These are phyloP conservation scores for Gasterosteus nipponicus DNA, from an alignment of 2,113 vertebrate genomes.

Conservation along the genomic window DNA sequence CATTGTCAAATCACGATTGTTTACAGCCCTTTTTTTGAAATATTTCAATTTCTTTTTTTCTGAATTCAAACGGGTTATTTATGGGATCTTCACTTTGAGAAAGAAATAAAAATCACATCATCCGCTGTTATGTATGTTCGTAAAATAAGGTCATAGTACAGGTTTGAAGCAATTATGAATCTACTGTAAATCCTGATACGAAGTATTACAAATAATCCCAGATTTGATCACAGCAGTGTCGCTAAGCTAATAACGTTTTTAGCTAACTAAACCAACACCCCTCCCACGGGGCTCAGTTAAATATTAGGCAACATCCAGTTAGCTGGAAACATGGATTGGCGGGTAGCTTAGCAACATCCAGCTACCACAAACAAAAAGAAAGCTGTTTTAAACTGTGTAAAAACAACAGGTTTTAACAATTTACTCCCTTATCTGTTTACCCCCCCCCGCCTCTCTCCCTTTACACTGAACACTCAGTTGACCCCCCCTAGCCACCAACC, in stretches of 20 bases:
- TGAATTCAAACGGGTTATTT: background rate
- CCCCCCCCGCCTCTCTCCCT: background rate
- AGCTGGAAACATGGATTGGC: background rate
- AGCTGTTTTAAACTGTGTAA: no score
- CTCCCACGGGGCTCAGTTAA: background rate
- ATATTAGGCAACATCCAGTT: background rate
- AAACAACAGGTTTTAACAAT: no score
- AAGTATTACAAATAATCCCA: slow-evolving; percentile 1
- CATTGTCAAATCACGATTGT: slow-evolving; percentile 42
- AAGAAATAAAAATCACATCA: slow-evolving; percentile 13
- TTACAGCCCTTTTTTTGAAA: slow-evolving; percentile 42
- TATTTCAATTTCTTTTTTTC: background rate
- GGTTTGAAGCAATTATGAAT: slow-evolving; percentile 1
- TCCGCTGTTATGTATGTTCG: slow-evolving; percentile 27
- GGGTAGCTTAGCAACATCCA: background rate
- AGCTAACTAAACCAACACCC: background rate
- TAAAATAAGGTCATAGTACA: slow-evolving; percentile 35
- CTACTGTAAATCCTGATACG: background rate
- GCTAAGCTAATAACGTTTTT: background rate
- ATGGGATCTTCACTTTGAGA: background rate
- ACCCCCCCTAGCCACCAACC: slow-evolving; percentile 13
- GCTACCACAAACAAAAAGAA: background rate
- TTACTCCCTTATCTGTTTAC: no score
- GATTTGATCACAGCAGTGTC: background rate
- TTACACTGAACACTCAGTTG: slow-evolving; percentile 31